A percentile compares a stretch with the other conserved stretches of the same genome.
phyloP scores from a whole-genome alignment of 2,888 invertebrate genomes.

The Drosophila lutescens region DNA sequence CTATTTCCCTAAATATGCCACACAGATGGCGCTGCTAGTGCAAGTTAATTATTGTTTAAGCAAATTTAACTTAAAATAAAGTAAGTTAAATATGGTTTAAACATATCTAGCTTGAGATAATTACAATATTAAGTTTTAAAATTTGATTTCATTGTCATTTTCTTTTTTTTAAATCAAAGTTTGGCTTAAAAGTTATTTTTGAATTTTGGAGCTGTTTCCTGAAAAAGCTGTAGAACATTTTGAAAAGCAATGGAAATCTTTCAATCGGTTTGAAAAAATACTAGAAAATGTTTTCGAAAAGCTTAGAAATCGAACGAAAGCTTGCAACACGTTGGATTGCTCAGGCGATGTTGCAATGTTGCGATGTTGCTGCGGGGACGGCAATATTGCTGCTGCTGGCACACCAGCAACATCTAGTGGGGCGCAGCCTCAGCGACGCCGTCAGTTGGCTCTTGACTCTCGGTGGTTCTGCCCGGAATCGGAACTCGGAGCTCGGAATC shows the following conservation, averaged over 20 bases:
- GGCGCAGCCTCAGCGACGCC: conserved; percentile 30
- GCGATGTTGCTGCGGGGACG: conserved; percentile 5
- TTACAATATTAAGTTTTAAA: too few relatives aligned
- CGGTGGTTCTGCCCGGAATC: conserved; percentile 29
- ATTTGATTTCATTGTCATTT: not conserved
- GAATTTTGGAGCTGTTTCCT: not conserved
- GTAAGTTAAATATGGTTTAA: too few relatives aligned
- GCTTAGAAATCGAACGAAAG: conserved; percentile 13
- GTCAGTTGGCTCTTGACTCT: conserved; percentile 70
- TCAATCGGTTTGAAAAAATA: not conserved
- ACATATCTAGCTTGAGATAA: too few relatives aligned
- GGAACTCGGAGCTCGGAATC: conserved; percentile 22
- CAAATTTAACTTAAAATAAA: too few relatives aligned
- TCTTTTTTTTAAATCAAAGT: not conserved
- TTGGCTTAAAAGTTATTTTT: not conserved
- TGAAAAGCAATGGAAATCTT: not conserved
- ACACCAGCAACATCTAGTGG: conserved; percentile 21
- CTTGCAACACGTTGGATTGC: conserved; percentile 26
- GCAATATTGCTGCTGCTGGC: not conserved
- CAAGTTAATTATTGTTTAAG: too few relatives aligned
- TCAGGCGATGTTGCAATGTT: conserved; percentile 4
- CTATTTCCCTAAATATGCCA: too few relatives aligned
- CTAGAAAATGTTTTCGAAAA: not conserved
- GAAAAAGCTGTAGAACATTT: not conserved
- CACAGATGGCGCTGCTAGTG: too few relatives aligned